These are phyloP conservation scores for Mus spicilegus DNA, from an alignment of 2,113 vertebrate genomes.

Conservation along the genomic window DNA sequence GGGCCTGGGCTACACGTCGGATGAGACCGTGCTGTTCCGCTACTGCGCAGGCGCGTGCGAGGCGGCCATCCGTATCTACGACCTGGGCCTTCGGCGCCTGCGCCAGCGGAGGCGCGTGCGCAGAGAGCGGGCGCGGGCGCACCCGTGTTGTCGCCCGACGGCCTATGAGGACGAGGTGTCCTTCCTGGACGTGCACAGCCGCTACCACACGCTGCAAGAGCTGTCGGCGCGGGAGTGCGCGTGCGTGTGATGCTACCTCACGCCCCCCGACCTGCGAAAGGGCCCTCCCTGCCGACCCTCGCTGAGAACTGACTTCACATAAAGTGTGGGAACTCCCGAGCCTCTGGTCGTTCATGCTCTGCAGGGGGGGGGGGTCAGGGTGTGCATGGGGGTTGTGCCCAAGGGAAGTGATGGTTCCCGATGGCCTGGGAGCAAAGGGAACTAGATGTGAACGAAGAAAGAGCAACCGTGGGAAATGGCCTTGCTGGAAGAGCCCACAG, in stretches of 20 bases:
- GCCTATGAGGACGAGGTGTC: constrained; percentile 94
- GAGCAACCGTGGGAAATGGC: not conserved
- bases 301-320: constrained; percentile 39
- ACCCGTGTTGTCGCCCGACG: constrained; percentile 95
- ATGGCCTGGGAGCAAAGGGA: not conserved
- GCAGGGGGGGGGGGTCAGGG: no score
- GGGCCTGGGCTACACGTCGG: constrained; percentile 94
- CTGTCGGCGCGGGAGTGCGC: constrained; percentile 95
- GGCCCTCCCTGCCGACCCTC: not conserved
- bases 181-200: constrained; percentile 92
- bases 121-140: constrained; percentile 88
- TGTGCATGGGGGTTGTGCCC: not conserved
- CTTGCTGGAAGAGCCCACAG: not conserved
- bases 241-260: constrained; percentile 92
- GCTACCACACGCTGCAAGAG: constrained; percentile 93
- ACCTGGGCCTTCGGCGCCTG: constrained; percentile 93
- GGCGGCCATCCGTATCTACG: constrained; percentile 91
- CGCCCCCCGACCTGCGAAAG: not conserved
- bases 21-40: constrained; percentile 94
- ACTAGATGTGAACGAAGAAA: not conserved
- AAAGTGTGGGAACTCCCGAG: constrained; percentile 64
- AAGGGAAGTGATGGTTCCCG: not conserved
- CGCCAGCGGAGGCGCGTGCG: constrained; percentile 85
- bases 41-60: constrained; percentile 97
- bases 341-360: not conserved